Percentiles rank a stretch among this genome's conserved stretches.
Evolutionary conservation across 1,140 invertebrate genomes (phyloP).

Genomic region (Lithobius niger): DNA sequence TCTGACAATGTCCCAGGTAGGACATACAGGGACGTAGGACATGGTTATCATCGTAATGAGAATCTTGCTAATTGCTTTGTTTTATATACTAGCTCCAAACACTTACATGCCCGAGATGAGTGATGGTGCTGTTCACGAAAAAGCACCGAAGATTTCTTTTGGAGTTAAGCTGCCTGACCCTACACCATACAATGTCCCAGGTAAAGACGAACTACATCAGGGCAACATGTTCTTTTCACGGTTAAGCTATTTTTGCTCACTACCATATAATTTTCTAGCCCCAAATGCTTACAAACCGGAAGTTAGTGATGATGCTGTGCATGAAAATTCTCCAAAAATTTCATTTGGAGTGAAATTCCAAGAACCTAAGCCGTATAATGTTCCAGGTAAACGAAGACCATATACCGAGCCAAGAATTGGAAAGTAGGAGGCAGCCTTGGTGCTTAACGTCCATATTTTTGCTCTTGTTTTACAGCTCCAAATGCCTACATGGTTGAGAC

Average conservation of each 20-base stretch:
- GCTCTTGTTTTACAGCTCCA: too few relatives aligned
- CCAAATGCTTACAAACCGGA: conserved; percentile 66
- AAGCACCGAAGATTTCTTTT: conserved; percentile 53
- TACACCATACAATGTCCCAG: conserved; percentile 40
- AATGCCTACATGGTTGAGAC: too few relatives aligned
- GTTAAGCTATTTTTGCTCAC: too few relatives aligned
- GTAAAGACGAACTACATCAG: too few relatives aligned
- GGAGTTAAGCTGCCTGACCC: conserved; percentile 41
- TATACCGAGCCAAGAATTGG: too few relatives aligned
- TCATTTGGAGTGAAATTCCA: conserved; percentile 48
- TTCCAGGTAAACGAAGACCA: too few relatives aligned
- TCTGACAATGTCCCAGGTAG: conserved; percentile 43
- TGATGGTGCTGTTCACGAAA: conserved; percentile 40
- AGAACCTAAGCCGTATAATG: conserved; percentile 33
- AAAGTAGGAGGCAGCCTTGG: too few relatives aligned
- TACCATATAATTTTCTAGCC: too few relatives aligned
- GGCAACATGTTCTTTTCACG: too few relatives aligned
- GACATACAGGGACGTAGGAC: too few relatives aligned
- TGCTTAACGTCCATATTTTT: too few relatives aligned
- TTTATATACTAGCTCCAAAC: conserved; percentile 60
- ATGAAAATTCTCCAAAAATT: conserved; percentile 43
- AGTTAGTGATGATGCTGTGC: conserved; percentile 47
- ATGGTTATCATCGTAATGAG: too few relatives aligned
- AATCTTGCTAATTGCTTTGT: not conserved
- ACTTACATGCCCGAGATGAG: conserved; percentile 63